Evolutionary conservation across 2,888 invertebrate species (phyloP).

Genomic region (Oscheius sp.): DNA sequence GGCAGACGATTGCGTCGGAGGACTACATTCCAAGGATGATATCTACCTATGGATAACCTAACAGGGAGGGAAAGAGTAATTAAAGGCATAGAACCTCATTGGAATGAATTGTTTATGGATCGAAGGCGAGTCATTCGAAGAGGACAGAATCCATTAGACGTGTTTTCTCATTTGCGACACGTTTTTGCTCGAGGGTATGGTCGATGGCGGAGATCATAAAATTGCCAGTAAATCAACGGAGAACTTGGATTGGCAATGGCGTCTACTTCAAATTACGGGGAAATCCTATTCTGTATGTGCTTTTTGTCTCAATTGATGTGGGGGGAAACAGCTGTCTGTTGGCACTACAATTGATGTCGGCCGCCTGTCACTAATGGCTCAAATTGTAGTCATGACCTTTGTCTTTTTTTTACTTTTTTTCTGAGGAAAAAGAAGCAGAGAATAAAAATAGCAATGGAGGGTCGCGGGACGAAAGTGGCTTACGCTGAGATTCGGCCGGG

Average conservation of each 20-base stretch:
- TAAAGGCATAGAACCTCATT: too few species aligned
- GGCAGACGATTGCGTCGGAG: slow-evolving; percentile 4
- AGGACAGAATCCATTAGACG: too few species aligned
- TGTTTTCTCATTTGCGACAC: too few species aligned
- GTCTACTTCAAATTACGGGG: too few species aligned
- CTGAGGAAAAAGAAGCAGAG: not conserved
- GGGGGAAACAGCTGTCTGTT: slow-evolving; percentile 23
- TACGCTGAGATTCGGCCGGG: slow-evolving; percentile 4
- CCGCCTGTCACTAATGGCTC: slow-evolving; percentile 18
- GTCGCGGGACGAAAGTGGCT: slow-evolving; percentile 13
- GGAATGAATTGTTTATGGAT: too few species aligned
- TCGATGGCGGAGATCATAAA: too few species aligned
- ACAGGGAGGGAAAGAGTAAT: not conserved
- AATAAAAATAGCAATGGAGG: not conserved
- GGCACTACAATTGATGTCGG: slow-evolving; percentile 27
- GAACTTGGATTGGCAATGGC: too few species aligned
- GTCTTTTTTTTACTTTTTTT: not conserved
- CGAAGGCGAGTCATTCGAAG: too few species aligned
- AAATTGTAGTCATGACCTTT: slow-evolving; percentile 15
- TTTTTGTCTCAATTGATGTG: not conserved
- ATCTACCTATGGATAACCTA: not conserved
- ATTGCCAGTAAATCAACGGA: too few species aligned
- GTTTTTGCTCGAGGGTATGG: too few species aligned
- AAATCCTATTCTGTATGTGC: not conserved
- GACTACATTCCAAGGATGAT: not conserved